These are phyloP conservation scores for Nyctibius bracteatus DNA, from an alignment of 2,113 vertebrate genomes.

Conservation along the genomic window DNA sequence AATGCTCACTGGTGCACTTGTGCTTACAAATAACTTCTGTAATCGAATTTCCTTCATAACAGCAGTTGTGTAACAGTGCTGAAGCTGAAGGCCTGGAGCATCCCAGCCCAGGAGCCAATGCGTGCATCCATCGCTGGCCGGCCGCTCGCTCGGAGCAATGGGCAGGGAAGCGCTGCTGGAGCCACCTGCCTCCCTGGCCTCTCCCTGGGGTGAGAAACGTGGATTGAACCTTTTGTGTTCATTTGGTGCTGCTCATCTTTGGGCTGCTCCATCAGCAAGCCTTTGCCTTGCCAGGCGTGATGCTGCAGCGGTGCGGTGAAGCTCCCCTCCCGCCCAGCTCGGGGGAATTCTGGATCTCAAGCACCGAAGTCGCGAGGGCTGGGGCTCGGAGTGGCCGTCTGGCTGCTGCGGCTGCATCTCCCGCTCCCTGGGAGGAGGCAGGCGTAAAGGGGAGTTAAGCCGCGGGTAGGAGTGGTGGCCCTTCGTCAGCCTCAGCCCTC, in stretches of 20 bases:
- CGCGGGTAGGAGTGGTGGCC: not conserved
- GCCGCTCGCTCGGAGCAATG: fast-evolving
- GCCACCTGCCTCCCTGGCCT: not conserved
- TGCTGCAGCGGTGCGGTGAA: fast-evolving
- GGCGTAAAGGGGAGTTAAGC: not conserved
- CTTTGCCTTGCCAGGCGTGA: not conserved
- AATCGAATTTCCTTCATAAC: slow-evolving; percentile 31
- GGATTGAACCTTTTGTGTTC: not conserved
- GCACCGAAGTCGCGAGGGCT: fast-evolving
- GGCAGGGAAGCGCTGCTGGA: not conserved
- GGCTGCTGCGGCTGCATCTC: not conserved
- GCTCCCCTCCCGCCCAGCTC: no score
- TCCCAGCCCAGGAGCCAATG: not conserved
- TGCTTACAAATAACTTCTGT: not conserved
- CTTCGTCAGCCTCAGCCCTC: not conserved
- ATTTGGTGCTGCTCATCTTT: not conserved
- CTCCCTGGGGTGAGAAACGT: not conserved
- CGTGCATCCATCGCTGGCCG: not conserved
- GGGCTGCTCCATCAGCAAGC: not conserved
- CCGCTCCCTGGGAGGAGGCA: not conserved
- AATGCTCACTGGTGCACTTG: not conserved
- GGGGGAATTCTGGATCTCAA: not conserved
- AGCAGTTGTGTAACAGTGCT: not conserved
- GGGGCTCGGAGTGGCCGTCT: not conserved
- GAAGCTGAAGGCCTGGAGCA: not conserved